Evolutionary conservation across 2,113 vertebrate species (phyloP), one percentile per base, ranked within the genome.

Genomic region (Oncorhynchus masou): DNA sequence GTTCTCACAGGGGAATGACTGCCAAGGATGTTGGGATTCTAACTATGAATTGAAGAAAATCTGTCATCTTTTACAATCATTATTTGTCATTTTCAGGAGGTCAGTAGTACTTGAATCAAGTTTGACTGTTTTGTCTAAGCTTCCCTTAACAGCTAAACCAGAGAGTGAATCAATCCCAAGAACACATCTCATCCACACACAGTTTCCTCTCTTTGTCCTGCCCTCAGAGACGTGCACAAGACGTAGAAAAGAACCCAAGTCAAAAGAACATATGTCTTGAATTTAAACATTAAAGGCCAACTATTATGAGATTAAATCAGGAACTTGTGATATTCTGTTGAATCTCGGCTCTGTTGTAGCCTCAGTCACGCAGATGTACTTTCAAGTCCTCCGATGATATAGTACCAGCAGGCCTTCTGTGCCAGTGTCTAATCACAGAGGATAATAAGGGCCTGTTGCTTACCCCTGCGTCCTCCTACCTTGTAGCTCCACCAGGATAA

Each of bases 301-400:
- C 88, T 90, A 88, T 92, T 90, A 92, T 83, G 81, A 92, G 92
- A 93, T 94, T 92, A 92, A 90, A 94, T 93, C 91, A 79, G 84
- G 83, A 86, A 90, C 88, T 92, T 91, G 88, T 87, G 90, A 92
- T 91, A 91, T 86, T 87, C 74, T 67, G 77, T 84, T 88, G 85
- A 79, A 85, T 86, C 85, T 81, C 66, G 80, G 81, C 90, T 88
- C 86, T 80, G 86, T 25, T 91, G 69, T 74, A 85, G 85, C 93
- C 91, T 72, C 75, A 85, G 85, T 93, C 91, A 91, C 89, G 79
- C 88, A 91, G 87, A 88, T 85, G 83, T 70, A 88, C 67, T 79
- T 78, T 69, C 79, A 85, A 77, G 78, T 70, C 68, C 72, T 67
- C 77, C 73, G 71, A 83, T 82, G 73, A 83, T 79, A 79, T 71